Evolutionary conservation across 2,113 vertebrate species (phyloP), one percentile per base, ranked within the genome.

Genomic region (Rissa tridactyla): DNA sequence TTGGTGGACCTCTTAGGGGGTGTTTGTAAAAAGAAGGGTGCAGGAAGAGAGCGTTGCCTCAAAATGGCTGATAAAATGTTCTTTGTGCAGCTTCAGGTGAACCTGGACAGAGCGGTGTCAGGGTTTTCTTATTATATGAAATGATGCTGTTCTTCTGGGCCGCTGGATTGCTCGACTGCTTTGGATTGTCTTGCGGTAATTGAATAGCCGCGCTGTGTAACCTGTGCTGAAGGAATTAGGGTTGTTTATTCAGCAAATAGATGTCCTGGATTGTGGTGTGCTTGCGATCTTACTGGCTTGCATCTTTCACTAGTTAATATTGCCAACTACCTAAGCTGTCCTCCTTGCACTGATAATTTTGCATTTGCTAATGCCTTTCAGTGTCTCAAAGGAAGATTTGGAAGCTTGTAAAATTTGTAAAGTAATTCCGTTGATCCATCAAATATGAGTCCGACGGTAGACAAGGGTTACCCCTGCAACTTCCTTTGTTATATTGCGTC

Each of bases 191-290:
- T 96, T 93, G 61, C 6, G 0, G 92, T 97, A 96, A 95, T 95
- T 97, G 96, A 96, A 92, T 95, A 94, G 87, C 82, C 9, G 12
- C 7, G 26, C 92, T 49, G 62, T 49, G 92, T 93, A 85, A 93
- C 92, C 93, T 93, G 88, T 84, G 82, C 89, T 83, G 92, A 80
- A 95, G 91, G 96, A 96, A 89, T 94, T 84, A 57, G 81, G 65
- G 73, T 70, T 94, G 83, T 96, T 96, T 96, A 84, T 97, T 97
- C 92, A 95, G 91, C 93, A 96, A 94, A 84, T 92, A 96, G 96
- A 96, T 94, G 96, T 94, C 91, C 84, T 94, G 80, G 73, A 89
- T 79, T 94, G 88, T 82, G 47, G n/a, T 61, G 57, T 81, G 89
- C 76, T 85, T 79, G 73, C 40, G 4, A 6, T 91, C 82, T 72